phyloP scores from a whole-genome alignment of 2,797 vertebrate genomes.

The Coilia nasus region DNA sequence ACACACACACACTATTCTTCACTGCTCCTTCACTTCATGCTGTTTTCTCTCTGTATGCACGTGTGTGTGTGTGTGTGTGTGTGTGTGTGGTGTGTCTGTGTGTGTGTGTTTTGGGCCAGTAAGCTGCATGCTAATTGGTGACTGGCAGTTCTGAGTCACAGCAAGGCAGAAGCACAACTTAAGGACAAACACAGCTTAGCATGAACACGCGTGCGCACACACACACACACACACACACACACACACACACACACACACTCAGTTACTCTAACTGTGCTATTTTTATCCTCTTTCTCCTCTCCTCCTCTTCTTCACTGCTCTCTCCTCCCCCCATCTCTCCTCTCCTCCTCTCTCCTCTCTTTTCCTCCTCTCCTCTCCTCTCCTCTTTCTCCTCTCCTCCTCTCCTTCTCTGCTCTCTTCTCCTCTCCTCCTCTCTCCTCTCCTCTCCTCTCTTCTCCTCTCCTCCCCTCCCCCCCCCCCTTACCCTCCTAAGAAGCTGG shows the following conservation, averaged over 20 bases:
- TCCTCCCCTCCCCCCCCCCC: too few species aligned
- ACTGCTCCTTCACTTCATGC: too few species aligned
- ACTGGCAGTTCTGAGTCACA: slow-evolving; percentile 78
- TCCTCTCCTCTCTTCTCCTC: background rate
- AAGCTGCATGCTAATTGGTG: slow-evolving; percentile 81
- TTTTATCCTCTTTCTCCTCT: slow-evolving; percentile 52
- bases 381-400: background rate
- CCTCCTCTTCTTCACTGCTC: slow-evolving; percentile 39
- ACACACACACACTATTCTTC: background rate
- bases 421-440: background rate
- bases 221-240: background rate
- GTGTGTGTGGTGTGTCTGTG: slow-evolving; percentile 68
- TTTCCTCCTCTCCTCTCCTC: background rate
- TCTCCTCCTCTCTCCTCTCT: background rate
- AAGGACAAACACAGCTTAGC: too few species aligned
- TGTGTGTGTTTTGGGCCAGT: slow-evolving; percentile 80
- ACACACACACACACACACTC: background rate
- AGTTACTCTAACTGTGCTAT: slow-evolving; percentile 65
- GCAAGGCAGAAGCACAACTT: slow-evolving; percentile 43
- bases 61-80: too few species aligned
- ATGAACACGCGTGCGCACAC: background rate
- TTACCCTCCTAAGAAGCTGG: too few species aligned
- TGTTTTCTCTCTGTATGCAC: background rate
- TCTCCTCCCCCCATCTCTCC: background rate
- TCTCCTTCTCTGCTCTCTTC: background rate